Evolutionary conservation across 2,113 vertebrate species (phyloP), one percentile per base, ranked within the genome.

Genomic region (Blennius ocellaris): DNA sequence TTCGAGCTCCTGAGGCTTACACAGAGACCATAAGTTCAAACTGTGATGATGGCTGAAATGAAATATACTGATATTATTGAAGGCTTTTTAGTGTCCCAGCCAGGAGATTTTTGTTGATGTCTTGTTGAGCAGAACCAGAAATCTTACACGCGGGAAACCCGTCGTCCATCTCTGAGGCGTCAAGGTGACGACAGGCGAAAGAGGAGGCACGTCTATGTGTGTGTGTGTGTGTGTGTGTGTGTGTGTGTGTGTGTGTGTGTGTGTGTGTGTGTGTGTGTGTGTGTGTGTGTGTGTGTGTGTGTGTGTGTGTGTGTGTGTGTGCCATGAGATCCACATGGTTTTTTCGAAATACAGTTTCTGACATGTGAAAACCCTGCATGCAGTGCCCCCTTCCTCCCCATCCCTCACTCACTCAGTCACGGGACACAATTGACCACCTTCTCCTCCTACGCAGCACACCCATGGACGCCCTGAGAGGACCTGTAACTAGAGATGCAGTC

Each of bases 401-500:
- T 8, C 61, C 44, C 9, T 40, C 41, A n/a, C 37, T 11, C 8
- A n/a, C 41, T 6, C 2, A 7, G 60, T 55, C 40, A 17, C 3
- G 8, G 62, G 56, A 76, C 56, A 74, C 65, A 69, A 72, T 63
- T 52, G 11, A 37, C 47, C 69, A 21, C 53, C 60, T 17, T 54
- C 73, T 76, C 78, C 78, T 77, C 75, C 65, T 49, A n/a, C n/a
- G 36, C 80, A 57, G 53, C 36, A 60, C 1, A 37, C 68, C 78
- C 50, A 51, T 12, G 15, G 74, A 21, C 41, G 38, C 78, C 82
- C 84, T 82, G 63, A 58, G 62, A 87, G 80, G 74, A 80, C 61
- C 52, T 90, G 89, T 86, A 90, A 92, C 76, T 40, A 57, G 81
- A 92, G 80, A 82, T n/a, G 12, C 41, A 14, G 55, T 69, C 59